Conservation (phyloP, 2,888 invertebrate genomes). For the Eurois occulta region DNA sequence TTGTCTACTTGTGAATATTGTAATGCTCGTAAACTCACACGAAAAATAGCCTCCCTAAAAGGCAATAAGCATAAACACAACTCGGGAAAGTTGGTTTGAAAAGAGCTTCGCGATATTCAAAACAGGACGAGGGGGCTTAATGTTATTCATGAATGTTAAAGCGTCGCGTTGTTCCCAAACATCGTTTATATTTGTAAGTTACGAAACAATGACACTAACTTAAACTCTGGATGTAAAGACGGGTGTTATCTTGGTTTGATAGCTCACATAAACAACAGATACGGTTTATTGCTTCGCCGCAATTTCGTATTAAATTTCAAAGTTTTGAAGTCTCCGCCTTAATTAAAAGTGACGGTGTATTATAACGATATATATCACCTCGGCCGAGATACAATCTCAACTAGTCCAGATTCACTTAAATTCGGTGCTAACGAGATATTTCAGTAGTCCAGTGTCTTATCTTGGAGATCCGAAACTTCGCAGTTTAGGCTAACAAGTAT, state of each 20-base stretch:
- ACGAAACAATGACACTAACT: constrained; percentile 89
- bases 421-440: constrained; percentile 79
- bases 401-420: constrained; percentile 80
- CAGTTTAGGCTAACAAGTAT: constrained; percentile 82
- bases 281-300: constrained; percentile 81
- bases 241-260: constrained; percentile 86
- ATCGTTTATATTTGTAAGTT: constrained; percentile 88
- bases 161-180: constrained; percentile 85
- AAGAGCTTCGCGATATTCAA: constrained; percentile 80
- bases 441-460: constrained; percentile 72
- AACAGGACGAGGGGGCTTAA: constrained; percentile 84
- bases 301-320: constrained; percentile 82
- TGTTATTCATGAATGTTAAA: constrained; percentile 89
- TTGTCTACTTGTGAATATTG: constrained; percentile 79
- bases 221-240: constrained; percentile 86
- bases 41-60: constrained; percentile 77
- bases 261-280: constrained; percentile 85
- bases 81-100: constrained; percentile 78
- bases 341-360: constrained; percentile 76
- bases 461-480: constrained; percentile 74
- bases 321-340: constrained; percentile 79
- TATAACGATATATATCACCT: constrained; percentile 77
- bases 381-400: constrained; percentile 74
- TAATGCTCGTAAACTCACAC: constrained; percentile 72
- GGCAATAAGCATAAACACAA: constrained; percentile 84